Evolutionary conservation across 2,888 invertebrate species (phyloP), one percentile per base, ranked within the genome.

Genomic region (Agrilus biguttatus): DNA sequence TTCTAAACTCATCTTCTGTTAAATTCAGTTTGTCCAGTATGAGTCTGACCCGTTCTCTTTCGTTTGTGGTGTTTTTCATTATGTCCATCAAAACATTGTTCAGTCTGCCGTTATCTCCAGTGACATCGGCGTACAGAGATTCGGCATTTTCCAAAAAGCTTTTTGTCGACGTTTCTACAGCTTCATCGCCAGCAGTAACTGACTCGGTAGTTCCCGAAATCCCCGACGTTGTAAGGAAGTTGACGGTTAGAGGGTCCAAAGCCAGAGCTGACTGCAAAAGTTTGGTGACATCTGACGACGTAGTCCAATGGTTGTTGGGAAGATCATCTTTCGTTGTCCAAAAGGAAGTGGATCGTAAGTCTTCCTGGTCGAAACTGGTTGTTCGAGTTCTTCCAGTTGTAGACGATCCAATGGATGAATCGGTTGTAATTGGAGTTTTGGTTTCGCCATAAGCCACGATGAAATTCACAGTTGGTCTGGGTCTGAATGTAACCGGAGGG

Each of bases 21-120:
- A 80, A 79, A 54, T 87, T 86, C 47, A 86, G 69, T 14, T 77
- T 78, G 1, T 79, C 80, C 59, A 87, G 80, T 53, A 87, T 78
- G 28, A 28, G 28, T 4, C 10, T 28, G 28, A 28, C 28, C 28
- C 28, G 2, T 10, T 28, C 28, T 4, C 28, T 28, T 28, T 28
- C 74, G 34, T 78, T 76, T n/a, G 78, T 78, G 2, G 79, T 76
- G 1, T 77, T 62, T 43, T 75, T 80, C 71, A 63, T 69, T 65
- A 62, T 65, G 48, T 65, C 60, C 8, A 65, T 60, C 12, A 65
- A 48, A 37, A 28, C 28, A 2, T 10, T 28, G 28, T 28, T 28
- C 4, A 28, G 5, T 28, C 28, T 28, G 2, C 10, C 10, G 28
- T 28, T 28, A 10, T 10, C 10, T 3, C 10, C 10, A 28, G 2